These are phyloP conservation scores for Xiphophorus maculatus DNA, from an alignment of 2,113 vertebrate species.

Conservation along the genomic window DNA sequence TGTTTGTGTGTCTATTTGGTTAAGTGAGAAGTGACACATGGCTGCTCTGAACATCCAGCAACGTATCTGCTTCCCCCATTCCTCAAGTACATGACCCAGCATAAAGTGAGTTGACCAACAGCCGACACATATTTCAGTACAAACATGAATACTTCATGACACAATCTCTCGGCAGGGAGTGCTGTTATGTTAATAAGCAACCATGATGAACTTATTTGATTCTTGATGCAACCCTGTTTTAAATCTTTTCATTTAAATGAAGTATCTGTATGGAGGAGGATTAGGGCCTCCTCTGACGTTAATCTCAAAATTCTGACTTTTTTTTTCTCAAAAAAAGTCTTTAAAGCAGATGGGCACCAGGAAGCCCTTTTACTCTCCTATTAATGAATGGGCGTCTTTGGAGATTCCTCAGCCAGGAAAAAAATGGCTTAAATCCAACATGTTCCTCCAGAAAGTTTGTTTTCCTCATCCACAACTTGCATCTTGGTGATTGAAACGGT, in stretches of 20 bases:
- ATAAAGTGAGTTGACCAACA: not conserved
- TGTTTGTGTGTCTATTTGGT: not conserved
- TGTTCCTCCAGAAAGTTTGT: too few relatives aligned
- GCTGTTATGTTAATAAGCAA: not conserved
- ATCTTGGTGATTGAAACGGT: too few relatives aligned
- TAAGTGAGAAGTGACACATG: conserved; percentile 4
- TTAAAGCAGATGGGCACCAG: too few relatives aligned
- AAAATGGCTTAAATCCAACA: too few relatives aligned
- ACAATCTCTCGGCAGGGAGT: not conserved
- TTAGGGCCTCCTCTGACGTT: too few relatives aligned
- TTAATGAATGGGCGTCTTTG: too few relatives aligned
- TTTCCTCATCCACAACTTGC: too few relatives aligned
- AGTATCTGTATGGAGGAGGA: not conserved
- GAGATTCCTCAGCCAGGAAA: too few relatives aligned
- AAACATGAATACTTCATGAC: not conserved
- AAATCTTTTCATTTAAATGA: not conserved
- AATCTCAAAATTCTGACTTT: too few relatives aligned
- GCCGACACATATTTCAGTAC: conserved; percentile 10
- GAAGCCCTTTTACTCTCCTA: too few relatives aligned
- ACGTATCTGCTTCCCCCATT: conserved; percentile 1
- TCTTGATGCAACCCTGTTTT: not conserved
- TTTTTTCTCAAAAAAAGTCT: too few relatives aligned
- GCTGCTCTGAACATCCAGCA: not conserved
- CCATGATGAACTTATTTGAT: not conserved
- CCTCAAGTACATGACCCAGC: conserved; percentile 3